A percentile compares a stretch with the other conserved stretches of the same genome.
phyloP scores from a whole-genome alignment of 1,140 invertebrate species.

The Panagrolaimus sp. region DNA sequence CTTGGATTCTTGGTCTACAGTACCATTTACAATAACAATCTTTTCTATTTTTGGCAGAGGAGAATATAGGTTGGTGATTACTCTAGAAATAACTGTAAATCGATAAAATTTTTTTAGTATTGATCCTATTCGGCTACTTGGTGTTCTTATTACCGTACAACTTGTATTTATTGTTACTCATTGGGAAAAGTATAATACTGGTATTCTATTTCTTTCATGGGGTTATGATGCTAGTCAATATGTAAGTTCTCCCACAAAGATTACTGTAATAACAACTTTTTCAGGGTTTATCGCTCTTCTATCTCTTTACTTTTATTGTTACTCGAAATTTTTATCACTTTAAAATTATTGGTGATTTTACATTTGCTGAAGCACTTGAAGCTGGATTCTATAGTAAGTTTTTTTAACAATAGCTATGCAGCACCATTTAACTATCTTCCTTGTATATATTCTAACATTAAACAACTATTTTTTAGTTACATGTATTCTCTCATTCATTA shows the following conservation, averaged over 20 bases:
- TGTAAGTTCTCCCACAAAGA: slow-evolving; percentile 49
- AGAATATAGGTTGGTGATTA: too few species aligned
- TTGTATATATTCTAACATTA: too few species aligned
- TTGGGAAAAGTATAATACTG: slow-evolving; percentile 65
- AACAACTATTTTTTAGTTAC: slow-evolving; percentile 35
- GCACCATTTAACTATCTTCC: too few species aligned
- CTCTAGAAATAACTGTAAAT: too few species aligned
- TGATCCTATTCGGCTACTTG: slow-evolving; percentile 56
- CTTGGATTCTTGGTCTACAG: slow-evolving; percentile 60
- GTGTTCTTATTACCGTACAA: slow-evolving; percentile 59
- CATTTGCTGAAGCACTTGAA: slow-evolving; percentile 47
- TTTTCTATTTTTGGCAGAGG: slow-evolving; percentile 62
- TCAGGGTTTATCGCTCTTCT: slow-evolving; percentile 51
- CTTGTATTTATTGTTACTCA: slow-evolving; percentile 62
- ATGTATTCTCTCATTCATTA: slow-evolving; percentile 46
- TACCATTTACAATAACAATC: slow-evolving; percentile 62
- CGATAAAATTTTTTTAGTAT: slow-evolving; percentile 56
- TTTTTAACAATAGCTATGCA: too few species aligned
- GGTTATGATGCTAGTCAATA: slow-evolving; percentile 63
- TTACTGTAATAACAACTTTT: slow-evolving; percentile 11
- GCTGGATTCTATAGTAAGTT: slow-evolving; percentile 36
- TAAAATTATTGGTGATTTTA: slow-evolving; percentile 35
- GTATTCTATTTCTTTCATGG: slow-evolving; percentile 63
- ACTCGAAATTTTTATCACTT: slow-evolving; percentile 50
- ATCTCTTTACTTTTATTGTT: slow-evolving; percentile 46